Evolutionary conservation across 2,888 invertebrate species (phyloP).

Genomic region (Lepidocyrtoides sp.): DNA sequence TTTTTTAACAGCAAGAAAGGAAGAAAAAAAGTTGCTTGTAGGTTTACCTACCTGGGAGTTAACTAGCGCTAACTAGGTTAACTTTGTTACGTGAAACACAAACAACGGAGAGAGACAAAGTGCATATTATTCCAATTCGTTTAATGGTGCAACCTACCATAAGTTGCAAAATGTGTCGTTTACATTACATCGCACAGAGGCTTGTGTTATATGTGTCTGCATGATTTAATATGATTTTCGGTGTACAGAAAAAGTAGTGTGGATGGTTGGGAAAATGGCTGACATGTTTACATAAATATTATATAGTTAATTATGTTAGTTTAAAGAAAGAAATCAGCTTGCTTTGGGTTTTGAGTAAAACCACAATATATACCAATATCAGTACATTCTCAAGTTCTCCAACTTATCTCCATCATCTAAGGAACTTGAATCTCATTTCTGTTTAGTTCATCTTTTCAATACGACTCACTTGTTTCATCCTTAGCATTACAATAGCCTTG

Average conservation of each 20-base stretch:
- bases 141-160: conserved; percentile 17
- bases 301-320: conserved; percentile 49
- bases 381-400: not conserved
- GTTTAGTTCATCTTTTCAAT: conserved; percentile 1
- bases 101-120: not conserved
- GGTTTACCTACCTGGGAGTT: conserved; percentile 46
- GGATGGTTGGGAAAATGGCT: conserved; percentile 27
- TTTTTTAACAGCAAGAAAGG: not conserved
- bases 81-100: not conserved
- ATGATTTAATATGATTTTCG: not conserved
- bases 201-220: not conserved
- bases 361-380: conserved; percentile 44
- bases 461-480: not conserved
- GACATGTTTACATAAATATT: conserved; percentile 60
- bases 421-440: not conserved
- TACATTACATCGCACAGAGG: not conserved
- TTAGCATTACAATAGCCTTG: conserved; percentile 23
- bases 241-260: not conserved
- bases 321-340: conserved; percentile 56
- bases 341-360: conserved; percentile 43
- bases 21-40: not conserved
- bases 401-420: not conserved
- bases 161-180: conserved; percentile 7
- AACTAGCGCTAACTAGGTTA: not conserved
- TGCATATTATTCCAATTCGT: conserved; percentile 59